phyloP scores from a whole-genome alignment of 2,797 vertebrate genomes.

The Cercopithecus diana region DNA sequence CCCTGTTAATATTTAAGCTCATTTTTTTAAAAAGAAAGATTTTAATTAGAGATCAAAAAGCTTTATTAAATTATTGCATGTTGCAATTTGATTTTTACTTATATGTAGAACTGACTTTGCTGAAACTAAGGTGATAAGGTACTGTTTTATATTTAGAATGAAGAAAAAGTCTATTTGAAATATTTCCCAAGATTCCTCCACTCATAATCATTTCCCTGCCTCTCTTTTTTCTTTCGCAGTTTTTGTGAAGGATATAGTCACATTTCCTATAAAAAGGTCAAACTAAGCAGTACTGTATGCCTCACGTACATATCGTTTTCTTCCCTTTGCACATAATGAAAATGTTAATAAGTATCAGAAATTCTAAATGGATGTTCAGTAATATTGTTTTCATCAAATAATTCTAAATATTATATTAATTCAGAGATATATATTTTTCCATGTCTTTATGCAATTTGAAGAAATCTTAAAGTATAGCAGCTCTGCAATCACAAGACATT shows the following conservation, averaged over 20 bases:
- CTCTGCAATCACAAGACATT: neutral
- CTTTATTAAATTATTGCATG: neutral
- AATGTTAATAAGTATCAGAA: neutral
- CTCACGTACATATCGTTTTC: neutral
- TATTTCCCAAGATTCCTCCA: neutral
- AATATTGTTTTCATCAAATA: neutral
- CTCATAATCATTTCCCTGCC: neutral
- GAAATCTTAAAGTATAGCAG: neutral
- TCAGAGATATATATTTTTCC: neutral
- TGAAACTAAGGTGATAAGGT: neutral
- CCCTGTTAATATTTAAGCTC: neutral
- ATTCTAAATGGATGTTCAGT: neutral
- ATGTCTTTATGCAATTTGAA: neutral
- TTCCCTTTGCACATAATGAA: neutral
- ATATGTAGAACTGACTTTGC: neutral
- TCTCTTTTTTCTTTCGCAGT: neutral
- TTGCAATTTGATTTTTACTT: neutral
- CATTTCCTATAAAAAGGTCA: neutral
- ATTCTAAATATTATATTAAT: neutral
- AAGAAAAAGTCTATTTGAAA: neutral
- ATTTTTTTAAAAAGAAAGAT: neutral
- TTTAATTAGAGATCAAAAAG: neutral
- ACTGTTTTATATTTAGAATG: neutral
- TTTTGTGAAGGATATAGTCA: neutral
- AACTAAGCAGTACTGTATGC: neutral